A percentile compares a stretch with the other conserved stretches of the same genome.
These are phyloP conservation scores for Agrochola macilenta DNA, from an alignment of 2,888 invertebrate species.

Conservation along the genomic window DNA sequence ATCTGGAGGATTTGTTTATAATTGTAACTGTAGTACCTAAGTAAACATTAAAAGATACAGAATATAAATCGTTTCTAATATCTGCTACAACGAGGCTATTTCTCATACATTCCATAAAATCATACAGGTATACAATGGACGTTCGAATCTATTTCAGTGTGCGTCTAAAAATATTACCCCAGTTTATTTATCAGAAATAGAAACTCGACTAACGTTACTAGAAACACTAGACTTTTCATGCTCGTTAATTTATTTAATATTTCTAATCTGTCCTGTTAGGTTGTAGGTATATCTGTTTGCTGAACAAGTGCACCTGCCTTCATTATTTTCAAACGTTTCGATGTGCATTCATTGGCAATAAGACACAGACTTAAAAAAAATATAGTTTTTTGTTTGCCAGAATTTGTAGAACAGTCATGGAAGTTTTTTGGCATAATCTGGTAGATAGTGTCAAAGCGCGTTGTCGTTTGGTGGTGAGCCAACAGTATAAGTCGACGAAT, in stretches of 20 bases:
- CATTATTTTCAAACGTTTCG: background rate
- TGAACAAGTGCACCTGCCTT: no score
- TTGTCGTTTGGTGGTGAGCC: slow-evolving; percentile 36
- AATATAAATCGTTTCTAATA: background rate
- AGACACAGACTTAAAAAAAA: background rate
- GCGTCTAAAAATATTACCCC: background rate
- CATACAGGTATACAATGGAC: background rate
- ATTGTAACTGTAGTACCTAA: background rate
- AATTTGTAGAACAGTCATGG: background rate
- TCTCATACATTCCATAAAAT: background rate
- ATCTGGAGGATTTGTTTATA: background rate
- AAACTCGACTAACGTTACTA: background rate
- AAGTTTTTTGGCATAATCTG: slow-evolving; percentile 10
- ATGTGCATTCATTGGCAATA: background rate
- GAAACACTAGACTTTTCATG: background rate
- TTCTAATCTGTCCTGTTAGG: no score
- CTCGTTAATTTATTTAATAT: background rate
- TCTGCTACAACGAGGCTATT: background rate
- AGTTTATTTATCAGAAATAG: slow-evolving; percentile 26
- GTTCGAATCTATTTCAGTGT: slow-evolving; percentile 23
- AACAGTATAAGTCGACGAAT: slow-evolving; percentile 14
- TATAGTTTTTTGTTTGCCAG: background rate
- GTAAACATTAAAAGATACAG: background rate
- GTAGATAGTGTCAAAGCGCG: background rate
- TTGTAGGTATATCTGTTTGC: background rate